A percentile compares a stretch with the other conserved stretches of the same genome.
These are phyloP conservation scores for Acanthacorydalis orientalis DNA, from an alignment of 2,888 invertebrate genomes.

Conservation along the genomic window DNA sequence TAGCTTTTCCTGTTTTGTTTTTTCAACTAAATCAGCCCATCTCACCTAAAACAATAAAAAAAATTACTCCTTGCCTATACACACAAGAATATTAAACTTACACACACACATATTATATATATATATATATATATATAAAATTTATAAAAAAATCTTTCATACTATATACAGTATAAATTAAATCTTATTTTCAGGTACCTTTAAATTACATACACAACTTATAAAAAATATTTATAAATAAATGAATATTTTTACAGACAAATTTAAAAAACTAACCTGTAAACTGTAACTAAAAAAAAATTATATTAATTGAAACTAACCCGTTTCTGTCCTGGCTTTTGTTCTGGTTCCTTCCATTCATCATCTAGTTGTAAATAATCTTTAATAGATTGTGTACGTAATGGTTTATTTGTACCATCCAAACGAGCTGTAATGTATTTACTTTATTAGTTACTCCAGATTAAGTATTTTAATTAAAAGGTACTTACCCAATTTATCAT, in stretches of 20 bases:
- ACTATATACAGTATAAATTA: too few relatives aligned
- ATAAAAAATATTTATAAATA: too few relatives aligned
- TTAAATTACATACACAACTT: too few relatives aligned
- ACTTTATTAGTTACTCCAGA: conserved; percentile 2
- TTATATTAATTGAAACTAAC: conserved; percentile 36
- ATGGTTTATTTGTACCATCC: conserved; percentile 72
- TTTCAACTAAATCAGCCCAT: conserved; percentile 95
- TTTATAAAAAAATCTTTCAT: conserved; percentile 4
- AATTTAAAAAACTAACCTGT: too few relatives aligned
- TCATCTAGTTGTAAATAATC: conserved; percentile 78
- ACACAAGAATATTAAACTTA: too few relatives aligned
- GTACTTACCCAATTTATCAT: conserved; percentile 68
- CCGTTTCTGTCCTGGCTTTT: conserved; percentile 70
- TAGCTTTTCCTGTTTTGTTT: conserved; percentile 80
- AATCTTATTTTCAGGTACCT: too few relatives aligned
- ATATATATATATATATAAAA: too few relatives aligned
- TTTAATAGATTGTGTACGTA: conserved; percentile 65
- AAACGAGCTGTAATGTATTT: conserved; percentile 63
- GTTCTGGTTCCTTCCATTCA: conserved; percentile 48
- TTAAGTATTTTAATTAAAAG: conserved; percentile 2
- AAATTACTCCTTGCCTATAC: not conserved
- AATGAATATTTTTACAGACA: too few relatives aligned
- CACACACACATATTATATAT: too few relatives aligned
- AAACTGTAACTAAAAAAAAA: not conserved
- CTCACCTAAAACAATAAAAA: conserved; percentile 51